Percentiles rank a stretch among this genome's conserved stretches.
Evolutionary conservation across 2,113 vertebrate genomes (phyloP).

Genomic region (Hyaena hyaena): DNA sequence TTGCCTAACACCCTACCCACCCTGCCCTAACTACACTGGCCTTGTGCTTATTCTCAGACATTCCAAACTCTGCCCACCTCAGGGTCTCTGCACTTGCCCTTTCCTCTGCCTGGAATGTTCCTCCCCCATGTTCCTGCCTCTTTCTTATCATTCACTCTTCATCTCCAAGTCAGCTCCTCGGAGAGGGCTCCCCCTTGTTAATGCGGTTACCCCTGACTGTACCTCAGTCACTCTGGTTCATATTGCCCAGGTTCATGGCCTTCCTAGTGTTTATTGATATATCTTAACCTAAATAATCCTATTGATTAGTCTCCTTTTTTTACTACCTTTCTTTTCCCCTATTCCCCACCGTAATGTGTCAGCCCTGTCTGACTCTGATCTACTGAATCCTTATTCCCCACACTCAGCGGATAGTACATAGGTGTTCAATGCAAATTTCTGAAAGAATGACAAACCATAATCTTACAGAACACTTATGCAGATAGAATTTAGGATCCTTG

Average conservation of each 20-base stretch:
- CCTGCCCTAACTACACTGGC: neutral
- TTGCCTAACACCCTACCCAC: neutral
- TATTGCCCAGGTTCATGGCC: neutral
- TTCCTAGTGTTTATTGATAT: neutral
- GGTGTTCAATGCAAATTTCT: neutral
- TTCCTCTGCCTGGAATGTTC: neutral
- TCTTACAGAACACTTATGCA: neutral
- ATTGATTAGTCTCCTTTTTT: constrained; percentile 10
- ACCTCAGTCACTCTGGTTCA: neutral
- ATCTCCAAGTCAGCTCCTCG: neutral
- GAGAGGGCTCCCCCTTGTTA: neutral
- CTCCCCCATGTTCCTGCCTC: neutral
- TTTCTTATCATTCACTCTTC: neutral
- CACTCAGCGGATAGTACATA: neutral
- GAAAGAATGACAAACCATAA: neutral
- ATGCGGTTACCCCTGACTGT: neutral
- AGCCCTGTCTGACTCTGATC: neutral
- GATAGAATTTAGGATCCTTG: neutral
- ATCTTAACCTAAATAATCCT: neutral
- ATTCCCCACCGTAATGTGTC: neutral
- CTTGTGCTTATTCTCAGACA: neutral
- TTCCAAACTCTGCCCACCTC: neutral
- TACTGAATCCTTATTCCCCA: neutral
- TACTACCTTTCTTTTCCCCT: neutral
- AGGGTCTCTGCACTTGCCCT: neutral